Conservation (phyloP, 2,888 invertebrate species). For the Drosophila incognita region DNA sequence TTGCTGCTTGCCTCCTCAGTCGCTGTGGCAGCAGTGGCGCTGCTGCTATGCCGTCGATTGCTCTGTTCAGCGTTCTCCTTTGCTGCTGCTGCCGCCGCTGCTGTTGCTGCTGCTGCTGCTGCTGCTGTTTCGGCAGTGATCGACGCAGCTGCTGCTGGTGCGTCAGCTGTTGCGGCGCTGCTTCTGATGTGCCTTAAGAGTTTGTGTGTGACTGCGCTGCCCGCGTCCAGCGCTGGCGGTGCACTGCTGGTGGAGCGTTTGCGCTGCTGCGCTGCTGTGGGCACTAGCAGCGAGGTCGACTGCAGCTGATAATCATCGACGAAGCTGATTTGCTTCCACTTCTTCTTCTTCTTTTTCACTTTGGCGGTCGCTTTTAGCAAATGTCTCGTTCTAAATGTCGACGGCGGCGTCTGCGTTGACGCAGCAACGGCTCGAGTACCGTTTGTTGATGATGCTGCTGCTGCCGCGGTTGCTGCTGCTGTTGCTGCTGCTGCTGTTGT, state of each 20-base stretch:
- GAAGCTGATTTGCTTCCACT: constrained; percentile 80
- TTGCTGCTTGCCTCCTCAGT: constrained; percentile 60
- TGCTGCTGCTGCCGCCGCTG: constrained; percentile 43
- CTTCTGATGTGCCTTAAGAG: constrained; percentile 53
- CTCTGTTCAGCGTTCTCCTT: constrained; percentile 26
- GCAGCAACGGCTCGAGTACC: constrained; percentile 39
- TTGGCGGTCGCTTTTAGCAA: constrained; percentile 77
- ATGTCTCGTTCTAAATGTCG: constrained; percentile 71
- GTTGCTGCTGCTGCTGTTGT: constrained; percentile 5
- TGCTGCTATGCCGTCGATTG: constrained; percentile 61
- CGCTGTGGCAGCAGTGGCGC: constrained; percentile 53
- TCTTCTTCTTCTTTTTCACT: constrained; percentile 81
- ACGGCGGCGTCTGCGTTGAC: constrained; percentile 47
- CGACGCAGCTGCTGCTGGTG: constrained; percentile 76
- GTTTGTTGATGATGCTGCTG: constrained; percentile 14
- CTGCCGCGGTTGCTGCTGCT: constrained; percentile 22
- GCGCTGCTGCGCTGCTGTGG: constrained; percentile 51
- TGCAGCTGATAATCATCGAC: constrained; percentile 62
- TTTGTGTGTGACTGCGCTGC: constrained; percentile 36
- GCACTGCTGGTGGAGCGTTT: constrained; percentile 74
- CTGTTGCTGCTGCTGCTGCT: constrained; percentile 49
- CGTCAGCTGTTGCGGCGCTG: constrained; percentile 53
- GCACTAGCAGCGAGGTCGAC: constrained; percentile 52
- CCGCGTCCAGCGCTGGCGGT: constrained; percentile 64
- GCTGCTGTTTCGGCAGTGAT: constrained; percentile 72